Conservation (phyloP, 2,888 invertebrate species). For the Germaria angustata region DNA sequence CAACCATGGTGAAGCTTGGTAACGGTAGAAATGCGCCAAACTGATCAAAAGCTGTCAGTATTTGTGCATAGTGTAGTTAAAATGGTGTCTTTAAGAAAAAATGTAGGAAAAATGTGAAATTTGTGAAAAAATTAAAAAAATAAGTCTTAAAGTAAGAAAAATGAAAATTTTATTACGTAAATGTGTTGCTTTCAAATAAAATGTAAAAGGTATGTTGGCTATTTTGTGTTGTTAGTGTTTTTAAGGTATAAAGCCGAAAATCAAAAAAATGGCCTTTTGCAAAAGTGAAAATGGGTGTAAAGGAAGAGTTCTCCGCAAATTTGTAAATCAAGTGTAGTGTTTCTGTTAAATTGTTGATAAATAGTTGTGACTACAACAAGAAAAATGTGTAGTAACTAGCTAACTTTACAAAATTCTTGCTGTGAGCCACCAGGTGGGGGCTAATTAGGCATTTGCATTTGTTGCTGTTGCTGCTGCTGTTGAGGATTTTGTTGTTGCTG, state of each 20-base stretch:
- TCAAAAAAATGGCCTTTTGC: no score
- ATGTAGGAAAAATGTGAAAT: no score
- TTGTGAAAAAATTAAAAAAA: no score
- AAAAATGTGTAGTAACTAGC: slow-evolving; percentile 70
- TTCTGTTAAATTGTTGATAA: neutral
- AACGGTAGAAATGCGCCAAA: slow-evolving; percentile 25
- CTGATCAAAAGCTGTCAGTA: neutral
- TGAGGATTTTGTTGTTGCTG: slow-evolving; percentile 70
- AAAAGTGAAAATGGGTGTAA: neutral
- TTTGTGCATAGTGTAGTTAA: neutral
- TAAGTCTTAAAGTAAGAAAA: no score
- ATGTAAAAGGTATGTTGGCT: no score
- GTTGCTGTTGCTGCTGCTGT: slow-evolving; percentile 73
- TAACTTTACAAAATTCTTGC: slow-evolving; percentile 79
- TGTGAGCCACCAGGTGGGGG: slow-evolving; percentile 70
- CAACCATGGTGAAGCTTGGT: slow-evolving; percentile 21
- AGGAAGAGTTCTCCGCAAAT: neutral
- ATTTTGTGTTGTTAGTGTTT: no score
- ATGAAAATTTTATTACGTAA: no score
- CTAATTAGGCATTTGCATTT: slow-evolving; percentile 78
- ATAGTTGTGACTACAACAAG: slow-evolving; percentile 48
- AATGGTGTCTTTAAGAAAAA: neutral
- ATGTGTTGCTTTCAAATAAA: no score
- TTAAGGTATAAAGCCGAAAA: no score
- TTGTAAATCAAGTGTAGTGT: neutral